phyloP scores from a whole-genome alignment of 2,113 vertebrate genomes.

The Gobio gobio region DNA sequence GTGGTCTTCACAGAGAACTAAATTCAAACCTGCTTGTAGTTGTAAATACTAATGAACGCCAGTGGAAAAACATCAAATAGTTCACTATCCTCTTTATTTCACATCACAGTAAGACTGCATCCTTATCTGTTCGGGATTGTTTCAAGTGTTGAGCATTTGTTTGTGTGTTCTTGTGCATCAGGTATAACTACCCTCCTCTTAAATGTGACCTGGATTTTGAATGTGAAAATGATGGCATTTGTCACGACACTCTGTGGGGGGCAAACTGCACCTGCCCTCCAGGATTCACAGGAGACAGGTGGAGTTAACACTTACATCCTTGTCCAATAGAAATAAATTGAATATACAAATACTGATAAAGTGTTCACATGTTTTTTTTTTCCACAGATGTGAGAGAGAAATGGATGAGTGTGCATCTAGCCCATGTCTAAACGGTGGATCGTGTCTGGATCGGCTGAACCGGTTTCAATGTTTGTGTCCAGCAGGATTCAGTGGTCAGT shows the following conservation, averaged over 20 bases:
- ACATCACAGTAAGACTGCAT: background rate
- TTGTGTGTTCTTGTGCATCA: slow-evolving; percentile 59
- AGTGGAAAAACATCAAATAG: background rate
- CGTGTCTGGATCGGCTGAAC: slow-evolving; percentile 83
- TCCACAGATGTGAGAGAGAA: slow-evolving; percentile 83
- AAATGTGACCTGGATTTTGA: slow-evolving; percentile 80
- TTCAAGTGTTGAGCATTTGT: background rate
- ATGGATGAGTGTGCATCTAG: slow-evolving; percentile 83
- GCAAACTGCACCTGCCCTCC: slow-evolving; percentile 87
- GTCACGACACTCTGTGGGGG: slow-evolving; percentile 78
- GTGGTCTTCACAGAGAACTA: background rate
- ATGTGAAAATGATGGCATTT: slow-evolving; percentile 80
- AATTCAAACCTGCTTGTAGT: background rate
- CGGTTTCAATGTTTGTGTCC: slow-evolving; percentile 84
- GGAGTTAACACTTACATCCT: background rate
- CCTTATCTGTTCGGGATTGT: background rate
- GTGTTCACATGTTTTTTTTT: background rate
- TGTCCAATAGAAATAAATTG: background rate
- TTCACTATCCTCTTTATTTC: background rate
- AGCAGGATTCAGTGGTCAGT: slow-evolving; percentile 81
- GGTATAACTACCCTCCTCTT: slow-evolving; percentile 80
- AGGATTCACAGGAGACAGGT: slow-evolving; percentile 85
- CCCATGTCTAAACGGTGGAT: slow-evolving; percentile 90
- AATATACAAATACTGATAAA: background rate
- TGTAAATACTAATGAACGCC: background rate